phyloP scores from a whole-genome alignment of 2,797 vertebrate genomes.

The Pangasius djambal region DNA sequence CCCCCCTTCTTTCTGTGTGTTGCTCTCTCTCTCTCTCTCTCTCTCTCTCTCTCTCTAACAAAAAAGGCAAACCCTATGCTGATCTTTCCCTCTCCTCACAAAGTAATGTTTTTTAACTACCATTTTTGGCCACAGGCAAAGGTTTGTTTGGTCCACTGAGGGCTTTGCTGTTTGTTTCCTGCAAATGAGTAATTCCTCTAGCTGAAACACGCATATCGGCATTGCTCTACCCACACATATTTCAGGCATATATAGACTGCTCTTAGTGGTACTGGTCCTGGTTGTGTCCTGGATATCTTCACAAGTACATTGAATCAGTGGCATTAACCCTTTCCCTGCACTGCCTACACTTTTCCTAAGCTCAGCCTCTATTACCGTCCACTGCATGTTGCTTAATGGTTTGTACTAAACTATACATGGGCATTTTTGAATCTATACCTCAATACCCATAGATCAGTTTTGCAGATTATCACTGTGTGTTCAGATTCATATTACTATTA shows the following conservation, averaged over 20 bases:
- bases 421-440: not conserved
- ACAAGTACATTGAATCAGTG: conserved; percentile 3
- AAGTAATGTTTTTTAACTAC: conserved; percentile 31
- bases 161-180: conserved; percentile 38
- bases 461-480: not conserved
- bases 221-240: conserved; percentile 20
- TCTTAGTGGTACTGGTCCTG: conserved; percentile 14
- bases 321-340: conserved; percentile 15
- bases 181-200: conserved; percentile 51
- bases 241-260: conserved; percentile 12
- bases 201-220: conserved; percentile 17
- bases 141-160: conserved; percentile 27
- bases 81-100: conserved; percentile 5
- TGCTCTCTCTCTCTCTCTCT: not conserved
- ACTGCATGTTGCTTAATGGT: not conserved
- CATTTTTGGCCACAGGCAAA: conserved; percentile 28
- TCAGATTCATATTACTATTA: not conserved
- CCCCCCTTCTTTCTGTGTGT: not conserved
- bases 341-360: not conserved
- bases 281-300: conserved; percentile 18
- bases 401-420: not conserved
- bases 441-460: not conserved
- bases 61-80: not conserved
- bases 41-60: not conserved
- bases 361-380: not conserved